Percentiles rank a stretch among this genome's conserved stretches.
These are phyloP conservation scores for Murina feae DNA, from an alignment of 2,113 vertebrate genomes.

Conservation along the genomic window DNA sequence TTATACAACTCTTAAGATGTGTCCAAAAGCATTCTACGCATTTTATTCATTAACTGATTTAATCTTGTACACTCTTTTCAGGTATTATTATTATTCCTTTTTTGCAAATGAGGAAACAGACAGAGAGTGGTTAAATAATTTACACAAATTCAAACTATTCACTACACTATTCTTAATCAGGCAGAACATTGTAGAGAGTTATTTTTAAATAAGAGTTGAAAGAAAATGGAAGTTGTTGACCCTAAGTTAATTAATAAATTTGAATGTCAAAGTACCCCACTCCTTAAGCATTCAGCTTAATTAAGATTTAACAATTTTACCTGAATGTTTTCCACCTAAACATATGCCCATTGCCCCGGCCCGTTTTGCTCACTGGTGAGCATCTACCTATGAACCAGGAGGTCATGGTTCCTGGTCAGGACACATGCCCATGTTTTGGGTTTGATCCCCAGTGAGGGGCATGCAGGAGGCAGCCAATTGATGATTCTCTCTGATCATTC, in stretches of 20 bases:
- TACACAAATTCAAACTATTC: background rate
- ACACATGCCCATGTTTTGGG: too few relatives aligned
- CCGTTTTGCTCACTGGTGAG: too few relatives aligned
- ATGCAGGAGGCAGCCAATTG: too few relatives aligned
- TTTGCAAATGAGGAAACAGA: background rate
- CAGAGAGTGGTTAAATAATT: background rate
- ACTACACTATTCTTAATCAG: background rate
- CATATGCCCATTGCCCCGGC: background rate
- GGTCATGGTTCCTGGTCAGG: too few relatives aligned
- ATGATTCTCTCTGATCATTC: too few relatives aligned
- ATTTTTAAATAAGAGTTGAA: background rate
- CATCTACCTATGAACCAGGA: too few relatives aligned
- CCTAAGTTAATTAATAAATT: constrained; percentile 19
- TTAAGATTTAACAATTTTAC: background rate
- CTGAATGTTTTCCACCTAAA: constrained; percentile 27
- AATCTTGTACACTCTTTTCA: background rate
- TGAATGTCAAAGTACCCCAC: background rate
- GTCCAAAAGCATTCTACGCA: background rate
- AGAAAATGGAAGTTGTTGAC: background rate
- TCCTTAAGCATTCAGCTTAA: constrained; percentile 9
- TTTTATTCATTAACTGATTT: background rate
- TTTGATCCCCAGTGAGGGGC: too few relatives aligned
- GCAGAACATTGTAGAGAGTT: background rate
- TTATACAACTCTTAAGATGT: background rate
- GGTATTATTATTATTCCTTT: background rate